phyloP scores from a whole-genome alignment of 2,113 vertebrate genomes.

The Engraulis encrasicolus region DNA sequence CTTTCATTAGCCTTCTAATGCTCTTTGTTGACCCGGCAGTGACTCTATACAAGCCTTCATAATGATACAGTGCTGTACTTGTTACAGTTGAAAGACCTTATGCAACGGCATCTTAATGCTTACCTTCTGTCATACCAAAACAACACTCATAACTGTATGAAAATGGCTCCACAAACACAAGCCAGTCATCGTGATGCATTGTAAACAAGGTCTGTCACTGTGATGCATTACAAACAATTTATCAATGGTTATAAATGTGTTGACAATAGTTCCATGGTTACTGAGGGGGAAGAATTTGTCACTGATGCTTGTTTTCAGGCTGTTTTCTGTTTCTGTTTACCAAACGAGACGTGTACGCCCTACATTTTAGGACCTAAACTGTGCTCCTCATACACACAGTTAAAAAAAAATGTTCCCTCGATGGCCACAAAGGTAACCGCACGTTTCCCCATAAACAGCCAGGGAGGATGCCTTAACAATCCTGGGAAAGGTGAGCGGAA shows the following conservation, averaged over 20 bases:
- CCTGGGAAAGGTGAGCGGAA: constrained; percentile 4
- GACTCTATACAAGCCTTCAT: not conserved
- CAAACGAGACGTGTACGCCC: not conserved
- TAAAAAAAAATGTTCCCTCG: not conserved
- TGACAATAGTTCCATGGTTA: not conserved
- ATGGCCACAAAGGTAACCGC: constrained; percentile 4
- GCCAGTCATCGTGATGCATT: not conserved
- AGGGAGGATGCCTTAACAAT: not conserved
- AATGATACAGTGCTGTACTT: not conserved
- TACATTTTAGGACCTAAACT: too few relatives aligned
- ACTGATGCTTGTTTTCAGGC: not conserved
- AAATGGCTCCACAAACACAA: not conserved
- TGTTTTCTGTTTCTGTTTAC: constrained; percentile 10
- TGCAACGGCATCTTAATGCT: too few relatives aligned
- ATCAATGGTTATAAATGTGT: not conserved
- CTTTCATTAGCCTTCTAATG: not conserved
- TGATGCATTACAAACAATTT: not conserved
- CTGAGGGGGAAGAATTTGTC: not conserved
- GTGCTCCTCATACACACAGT: not conserved
- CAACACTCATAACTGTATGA: not conserved
- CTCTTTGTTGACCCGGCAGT: not conserved
- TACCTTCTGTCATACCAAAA: too few relatives aligned
- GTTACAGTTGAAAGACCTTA: not conserved
- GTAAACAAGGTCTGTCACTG: not conserved
- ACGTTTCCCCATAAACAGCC: not conserved